Percentiles rank a stretch among this genome's conserved stretches.
These are phyloP conservation scores for Drosophila lacicola DNA, from an alignment of 2,888 invertebrate species.

Conservation along the genomic window DNA sequence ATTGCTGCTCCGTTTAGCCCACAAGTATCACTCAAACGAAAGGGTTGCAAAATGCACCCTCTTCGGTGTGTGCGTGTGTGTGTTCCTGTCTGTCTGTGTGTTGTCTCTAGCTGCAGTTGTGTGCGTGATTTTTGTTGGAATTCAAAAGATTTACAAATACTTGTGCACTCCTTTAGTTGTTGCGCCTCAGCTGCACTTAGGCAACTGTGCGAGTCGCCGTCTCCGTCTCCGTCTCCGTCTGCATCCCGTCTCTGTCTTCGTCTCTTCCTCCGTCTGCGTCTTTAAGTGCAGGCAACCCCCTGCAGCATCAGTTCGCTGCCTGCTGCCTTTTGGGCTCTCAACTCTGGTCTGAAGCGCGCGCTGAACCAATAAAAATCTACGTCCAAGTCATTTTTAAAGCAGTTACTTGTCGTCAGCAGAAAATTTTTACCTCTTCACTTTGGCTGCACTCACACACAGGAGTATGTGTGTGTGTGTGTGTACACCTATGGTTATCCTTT, in stretches of 20 bases:
- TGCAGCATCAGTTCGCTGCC: conserved; percentile 18
- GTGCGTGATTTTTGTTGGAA: conserved; percentile 73
- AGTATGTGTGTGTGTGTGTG: too few species aligned
- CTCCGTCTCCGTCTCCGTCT: conserved; percentile 31
- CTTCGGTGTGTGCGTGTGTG: conserved; percentile 19
- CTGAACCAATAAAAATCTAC: conserved; percentile 82
- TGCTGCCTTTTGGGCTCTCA: conserved; percentile 5
- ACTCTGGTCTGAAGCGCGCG: conserved; percentile 42
- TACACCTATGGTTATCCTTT: conserved; percentile 49
- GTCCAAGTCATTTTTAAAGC: conserved; percentile 71
- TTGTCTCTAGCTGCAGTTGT: conserved; percentile 11
- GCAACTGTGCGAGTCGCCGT: conserved; percentile 53
- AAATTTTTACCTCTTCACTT: conserved; percentile 75
- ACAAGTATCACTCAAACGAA: conserved; percentile 41
- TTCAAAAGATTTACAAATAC: conserved; percentile 80
- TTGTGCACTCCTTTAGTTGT: conserved; percentile 68
- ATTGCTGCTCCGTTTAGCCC: conserved; percentile 53
- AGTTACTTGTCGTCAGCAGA: conserved; percentile 74
- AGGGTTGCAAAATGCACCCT: conserved; percentile 80
- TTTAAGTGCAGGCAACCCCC: conserved; percentile 71
- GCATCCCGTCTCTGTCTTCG: too few species aligned
- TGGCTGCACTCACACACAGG: conserved; percentile 21
- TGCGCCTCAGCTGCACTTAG: conserved; percentile 70
- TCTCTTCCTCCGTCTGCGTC: conserved; percentile 11
- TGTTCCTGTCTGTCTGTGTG: conserved; percentile 16